phyloP scores from a whole-genome alignment of 2,888 invertebrate genomes.

The Tetragnatha montana region DNA sequence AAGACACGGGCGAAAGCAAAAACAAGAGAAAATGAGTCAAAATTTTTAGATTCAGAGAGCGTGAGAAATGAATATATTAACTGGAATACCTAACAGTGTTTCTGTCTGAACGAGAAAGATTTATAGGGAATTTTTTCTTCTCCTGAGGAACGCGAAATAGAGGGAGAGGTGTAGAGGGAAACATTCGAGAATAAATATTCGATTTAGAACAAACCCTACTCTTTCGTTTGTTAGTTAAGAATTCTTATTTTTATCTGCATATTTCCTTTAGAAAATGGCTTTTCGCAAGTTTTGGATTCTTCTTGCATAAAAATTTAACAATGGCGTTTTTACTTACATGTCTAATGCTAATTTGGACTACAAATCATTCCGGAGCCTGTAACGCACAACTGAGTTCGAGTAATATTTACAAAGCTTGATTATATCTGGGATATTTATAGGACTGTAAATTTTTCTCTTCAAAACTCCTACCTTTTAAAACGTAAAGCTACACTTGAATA shows the following conservation, averaged over 20 bases:
- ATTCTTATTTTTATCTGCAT: background rate
- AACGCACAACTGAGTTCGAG: too few relatives aligned
- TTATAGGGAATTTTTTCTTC: constrained; percentile 23
- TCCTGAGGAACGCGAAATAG: background rate
- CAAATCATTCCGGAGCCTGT: background rate
- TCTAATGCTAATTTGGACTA: background rate
- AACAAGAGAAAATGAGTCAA: background rate
- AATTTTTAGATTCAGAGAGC: constrained; percentile 38
- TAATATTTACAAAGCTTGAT: too few relatives aligned
- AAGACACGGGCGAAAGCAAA: background rate
- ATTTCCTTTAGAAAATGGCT: background rate
- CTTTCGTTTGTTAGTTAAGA: background rate
- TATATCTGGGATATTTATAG: too few relatives aligned
- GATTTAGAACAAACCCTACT: constrained; percentile 25
- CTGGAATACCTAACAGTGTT: constrained; percentile 11
- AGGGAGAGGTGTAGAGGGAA: background rate
- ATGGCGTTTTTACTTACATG: background rate
- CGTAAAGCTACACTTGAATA: too few relatives aligned
- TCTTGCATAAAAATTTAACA: background rate
- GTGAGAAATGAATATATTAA: constrained; percentile 57
- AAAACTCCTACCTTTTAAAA: too few relatives aligned
- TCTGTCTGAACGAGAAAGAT: constrained; percentile 18
- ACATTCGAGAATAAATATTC: constrained; percentile 38
- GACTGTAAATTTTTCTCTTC: too few relatives aligned
- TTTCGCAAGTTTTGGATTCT: background rate